Evolutionary conservation across 2,797 vertebrate genomes (phyloP).

Genomic region (Protosalanx chinensis): DNA sequence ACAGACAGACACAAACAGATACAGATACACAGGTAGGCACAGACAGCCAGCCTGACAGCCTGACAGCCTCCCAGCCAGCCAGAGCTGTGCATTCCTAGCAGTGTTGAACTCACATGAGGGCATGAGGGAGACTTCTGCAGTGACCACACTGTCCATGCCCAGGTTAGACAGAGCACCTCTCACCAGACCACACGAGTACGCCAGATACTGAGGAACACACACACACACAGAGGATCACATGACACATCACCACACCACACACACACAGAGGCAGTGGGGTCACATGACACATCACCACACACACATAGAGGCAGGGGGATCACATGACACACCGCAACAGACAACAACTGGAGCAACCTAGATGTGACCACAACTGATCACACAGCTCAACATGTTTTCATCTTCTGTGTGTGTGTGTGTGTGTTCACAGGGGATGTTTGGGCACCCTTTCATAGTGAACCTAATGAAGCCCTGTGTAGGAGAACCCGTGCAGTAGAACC

Average conservation of each 20-base stretch:
- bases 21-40: too few species aligned
- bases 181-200: constrained; percentile 84
- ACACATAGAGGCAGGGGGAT: not conserved
- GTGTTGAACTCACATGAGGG: constrained; percentile 80
- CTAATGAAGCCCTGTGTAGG: too few species aligned
- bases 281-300: not conserved
- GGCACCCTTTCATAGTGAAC: too few species aligned
- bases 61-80: not conserved
- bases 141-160: constrained; percentile 80
- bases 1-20: too few species aligned
- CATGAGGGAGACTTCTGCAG: constrained; percentile 80
- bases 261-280: not conserved
- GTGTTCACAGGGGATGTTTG: too few species aligned
- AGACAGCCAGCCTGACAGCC: too few species aligned
- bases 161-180: constrained; percentile 79
- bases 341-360: too few species aligned
- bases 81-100: not conserved
- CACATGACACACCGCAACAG: not conserved
- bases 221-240: not conserved
- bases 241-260: not conserved
- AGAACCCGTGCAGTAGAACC: too few species aligned
- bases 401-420: not conserved
- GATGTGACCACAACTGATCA: too few species aligned
- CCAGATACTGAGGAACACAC: constrained; percentile 73
- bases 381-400: not conserved